Evolutionary conservation across 2,888 invertebrate genomes (phyloP).

Genomic region (Clusia tigrina): DNA sequence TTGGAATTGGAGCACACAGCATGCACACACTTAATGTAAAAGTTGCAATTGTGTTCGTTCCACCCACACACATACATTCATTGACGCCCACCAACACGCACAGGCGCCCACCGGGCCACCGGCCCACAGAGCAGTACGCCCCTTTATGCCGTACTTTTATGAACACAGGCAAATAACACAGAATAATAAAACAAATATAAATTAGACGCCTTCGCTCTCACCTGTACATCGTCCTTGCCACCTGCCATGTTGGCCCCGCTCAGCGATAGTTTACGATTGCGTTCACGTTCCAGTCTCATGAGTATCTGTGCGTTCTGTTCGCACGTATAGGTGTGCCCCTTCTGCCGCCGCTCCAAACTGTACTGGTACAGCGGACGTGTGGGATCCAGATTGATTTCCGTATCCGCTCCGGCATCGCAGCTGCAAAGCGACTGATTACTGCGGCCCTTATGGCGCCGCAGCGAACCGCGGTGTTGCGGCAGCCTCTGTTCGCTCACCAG

Average conservation of each 20-base stretch:
- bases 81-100: too few relatives aligned
- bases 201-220: slow-evolving; percentile 31
- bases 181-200: background rate
- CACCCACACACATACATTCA: too few relatives aligned
- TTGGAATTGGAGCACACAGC: too few relatives aligned
- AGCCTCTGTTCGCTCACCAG: slow-evolving; percentile 50
- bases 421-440: slow-evolving; percentile 64
- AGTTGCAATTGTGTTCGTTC: slow-evolving; percentile 14
- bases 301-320: slow-evolving; percentile 66
- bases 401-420: slow-evolving; percentile 63
- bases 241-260: slow-evolving; percentile 36
- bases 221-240: slow-evolving; percentile 44
- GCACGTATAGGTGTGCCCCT: slow-evolving; percentile 66
- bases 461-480: slow-evolving; percentile 52
- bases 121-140: too few relatives aligned
- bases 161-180: slow-evolving; percentile 9
- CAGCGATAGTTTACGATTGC: slow-evolving; percentile 57
- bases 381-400: slow-evolving; percentile 61
- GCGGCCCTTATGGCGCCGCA: slow-evolving; percentile 61
- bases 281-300: slow-evolving; percentile 64
- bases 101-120: too few relatives aligned
- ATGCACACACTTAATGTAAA: too few relatives aligned
- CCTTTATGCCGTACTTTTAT: too few relatives aligned
- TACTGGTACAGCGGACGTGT: slow-evolving; percentile 64
- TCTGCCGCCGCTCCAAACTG: slow-evolving; percentile 65